Evolutionary conservation across 2,888 invertebrate genomes (phyloP), one percentile per base, ranked within the genome.

Genomic region (Keiferia lycopersicella): DNA sequence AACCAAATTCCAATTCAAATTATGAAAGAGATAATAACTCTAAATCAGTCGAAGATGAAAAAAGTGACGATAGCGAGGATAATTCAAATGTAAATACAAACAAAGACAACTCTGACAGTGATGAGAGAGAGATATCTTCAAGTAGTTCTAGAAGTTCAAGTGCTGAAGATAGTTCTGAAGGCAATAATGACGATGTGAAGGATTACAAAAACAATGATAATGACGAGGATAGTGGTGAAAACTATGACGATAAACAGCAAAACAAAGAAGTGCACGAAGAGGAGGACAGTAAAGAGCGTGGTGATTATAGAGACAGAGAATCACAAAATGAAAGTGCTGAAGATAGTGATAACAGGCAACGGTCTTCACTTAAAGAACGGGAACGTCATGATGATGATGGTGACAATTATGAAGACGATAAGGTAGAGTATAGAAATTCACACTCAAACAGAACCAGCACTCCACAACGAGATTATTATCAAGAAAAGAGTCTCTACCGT

Each of bases 41-140:
- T 12, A 60, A 64, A 41, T 67, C 58, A 59, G 68, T 68, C 57
- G 63, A 67, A 65, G 71, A 61, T 56, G 62, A 66, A 39, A 69
- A 76, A 60, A 73, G 68, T 64, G 66, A 65, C 64, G 76, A 79
- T 70, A 74, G 65, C 50, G 65, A 72, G 30, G 67, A 71, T 67
- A 71, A 38, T 20, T 71, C 1, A 67, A 69, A 53, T 56, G 30
- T 20, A n/a, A 22, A 30, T 0, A 8, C 30, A 4, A 11, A 30
- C 30, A 56, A 10, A 57, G 67, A 70, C 65, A 71, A 71, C 2
- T 67, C 68, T 66, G 41, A 63, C 7, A 53, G 26, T 53, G 51
- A 4, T 22, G 51, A 53, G 14, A 22, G 22, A 53, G 51, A 53
- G 22, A 16, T 4, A 45, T 16, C 45, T 4, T 7, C 16, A n/a